A percentile compares a stretch with the other conserved stretches of the same genome.
phyloP scores from a whole-genome alignment of 1,140 invertebrate genomes.

The Drosophila novamexicana region DNA sequence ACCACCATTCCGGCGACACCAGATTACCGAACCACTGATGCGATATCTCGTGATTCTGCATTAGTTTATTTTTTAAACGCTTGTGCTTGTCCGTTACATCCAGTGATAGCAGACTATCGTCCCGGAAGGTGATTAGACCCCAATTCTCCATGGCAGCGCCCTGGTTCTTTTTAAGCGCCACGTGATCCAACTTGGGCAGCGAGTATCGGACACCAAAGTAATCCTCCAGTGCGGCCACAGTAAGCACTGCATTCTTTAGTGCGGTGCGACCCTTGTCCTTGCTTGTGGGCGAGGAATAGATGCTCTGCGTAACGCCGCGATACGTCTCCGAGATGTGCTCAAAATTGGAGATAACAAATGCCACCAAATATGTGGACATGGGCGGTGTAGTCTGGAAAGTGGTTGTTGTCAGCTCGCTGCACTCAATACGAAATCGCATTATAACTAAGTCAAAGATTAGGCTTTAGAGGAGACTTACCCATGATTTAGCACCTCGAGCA shows the following conservation, averaged over 20 bases:
- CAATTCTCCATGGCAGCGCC: constrained; percentile 94
- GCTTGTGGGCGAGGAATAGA: constrained; percentile 88
- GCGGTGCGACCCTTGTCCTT: constrained; percentile 86
- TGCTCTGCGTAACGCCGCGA: constrained; percentile 84
- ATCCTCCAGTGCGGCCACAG: constrained; percentile 85
- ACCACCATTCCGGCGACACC: constrained; percentile 86
- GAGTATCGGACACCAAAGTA: constrained; percentile 85
- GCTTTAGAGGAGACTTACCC: constrained; percentile 40
- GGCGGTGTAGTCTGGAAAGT: constrained; percentile 86
- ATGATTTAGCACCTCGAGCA: constrained; percentile 33
- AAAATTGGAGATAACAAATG: constrained; percentile 90
- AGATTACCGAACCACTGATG: constrained; percentile 91
- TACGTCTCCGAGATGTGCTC: constrained; percentile 67
- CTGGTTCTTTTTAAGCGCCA: constrained; percentile 91
- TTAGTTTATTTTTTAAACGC: constrained; percentile 50
- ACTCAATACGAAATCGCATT: constrained; percentile 15
- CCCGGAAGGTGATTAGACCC: constrained; percentile 91
- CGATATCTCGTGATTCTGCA: constrained; percentile 87
- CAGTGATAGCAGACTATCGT: constrained; percentile 46
- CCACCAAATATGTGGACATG: constrained; percentile 92
- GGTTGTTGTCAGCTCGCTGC: constrained; percentile 67
- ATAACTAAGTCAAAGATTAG: neutral
- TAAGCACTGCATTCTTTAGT: constrained; percentile 85
- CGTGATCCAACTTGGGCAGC: constrained; percentile 87
- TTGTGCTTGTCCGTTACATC: constrained; percentile 26